Evolutionary conservation across 2,888 invertebrate species (phyloP).

Genomic region (Geophilus truncorum): DNA sequence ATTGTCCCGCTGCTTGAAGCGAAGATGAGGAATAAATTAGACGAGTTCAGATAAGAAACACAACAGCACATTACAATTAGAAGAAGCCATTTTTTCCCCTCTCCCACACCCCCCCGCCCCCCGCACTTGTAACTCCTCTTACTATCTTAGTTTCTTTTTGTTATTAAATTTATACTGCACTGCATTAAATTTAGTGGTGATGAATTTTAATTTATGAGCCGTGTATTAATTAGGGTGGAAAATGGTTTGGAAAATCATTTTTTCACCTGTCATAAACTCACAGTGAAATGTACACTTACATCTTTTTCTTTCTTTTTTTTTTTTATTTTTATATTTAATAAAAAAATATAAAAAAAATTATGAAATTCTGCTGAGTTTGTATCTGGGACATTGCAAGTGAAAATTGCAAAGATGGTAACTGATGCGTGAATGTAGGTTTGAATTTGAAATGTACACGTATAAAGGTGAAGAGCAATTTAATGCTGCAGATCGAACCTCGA

Average conservation of each 20-base stretch:
- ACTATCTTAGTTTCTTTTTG: background rate
- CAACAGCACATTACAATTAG: too few species aligned
- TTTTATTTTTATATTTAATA: background rate
- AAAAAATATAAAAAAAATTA: background rate
- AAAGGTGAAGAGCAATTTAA: background rate
- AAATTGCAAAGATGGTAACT: background rate
- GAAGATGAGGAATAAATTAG: background rate
- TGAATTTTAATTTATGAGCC: background rate
- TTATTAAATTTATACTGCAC: too few species aligned
- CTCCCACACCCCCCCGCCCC: background rate
- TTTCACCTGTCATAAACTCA: background rate
- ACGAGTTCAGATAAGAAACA: background rate
- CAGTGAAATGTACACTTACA: background rate
- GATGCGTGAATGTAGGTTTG: background rate
- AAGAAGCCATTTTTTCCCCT: background rate
- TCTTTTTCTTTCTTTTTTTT: too few species aligned
- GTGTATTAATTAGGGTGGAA: background rate
- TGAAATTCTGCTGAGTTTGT: background rate
- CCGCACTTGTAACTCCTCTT: background rate
- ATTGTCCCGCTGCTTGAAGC: background rate
- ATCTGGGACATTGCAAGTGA: background rate
- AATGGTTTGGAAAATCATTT: background rate
- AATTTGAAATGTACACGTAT: background rate
- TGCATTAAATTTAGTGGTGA: background rate
- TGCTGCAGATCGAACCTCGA: background rate